Conservation (phyloP, 1,140 invertebrate species). For the Drosophila littoralis region DNA sequence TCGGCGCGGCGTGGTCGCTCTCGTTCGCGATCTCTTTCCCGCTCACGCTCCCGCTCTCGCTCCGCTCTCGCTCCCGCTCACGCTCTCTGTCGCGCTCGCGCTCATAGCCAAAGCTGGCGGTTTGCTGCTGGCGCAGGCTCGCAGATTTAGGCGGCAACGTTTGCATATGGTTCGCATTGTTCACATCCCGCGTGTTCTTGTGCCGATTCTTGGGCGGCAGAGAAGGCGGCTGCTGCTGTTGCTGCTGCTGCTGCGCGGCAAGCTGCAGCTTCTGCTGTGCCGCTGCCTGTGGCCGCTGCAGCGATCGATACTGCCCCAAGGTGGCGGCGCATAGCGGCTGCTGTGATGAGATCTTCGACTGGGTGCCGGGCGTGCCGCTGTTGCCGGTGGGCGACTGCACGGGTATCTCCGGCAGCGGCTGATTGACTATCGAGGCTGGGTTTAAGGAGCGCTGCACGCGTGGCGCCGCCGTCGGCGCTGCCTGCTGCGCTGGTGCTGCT, state of each 20-base stretch:
- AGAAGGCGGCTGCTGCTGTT: slow-evolving; percentile 73
- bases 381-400: slow-evolving; percentile 50
- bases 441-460: slow-evolving; percentile 70
- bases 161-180: slow-evolving; percentile 76
- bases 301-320: slow-evolving; percentile 79
- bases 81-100: slow-evolving; percentile 52
- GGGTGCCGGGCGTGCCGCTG: slow-evolving; percentile 29
- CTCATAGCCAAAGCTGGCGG: slow-evolving; percentile 44
- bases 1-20: slow-evolving; percentile 68
- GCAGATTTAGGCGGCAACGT: slow-evolving; percentile 77
- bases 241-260: slow-evolving; percentile 38
- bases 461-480: slow-evolving; percentile 58
- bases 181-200: slow-evolving; percentile 61
- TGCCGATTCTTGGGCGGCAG: slow-evolving; percentile 83
- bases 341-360: slow-evolving; percentile 78
- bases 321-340: slow-evolving; percentile 82
- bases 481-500: slow-evolving; percentile 26
- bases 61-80: slow-evolving; percentile 36
- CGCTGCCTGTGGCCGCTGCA: slow-evolving; percentile 71
- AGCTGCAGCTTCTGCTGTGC: slow-evolving; percentile 53
- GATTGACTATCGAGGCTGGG: slow-evolving; percentile 82
- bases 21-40: slow-evolving; percentile 45
- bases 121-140: slow-evolving; percentile 67
- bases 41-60: slow-evolving; percentile 28
- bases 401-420: slow-evolving; percentile 83